phyloP scores from a whole-genome alignment of 2,888 invertebrate genomes.

The Oligia strigilis region DNA sequence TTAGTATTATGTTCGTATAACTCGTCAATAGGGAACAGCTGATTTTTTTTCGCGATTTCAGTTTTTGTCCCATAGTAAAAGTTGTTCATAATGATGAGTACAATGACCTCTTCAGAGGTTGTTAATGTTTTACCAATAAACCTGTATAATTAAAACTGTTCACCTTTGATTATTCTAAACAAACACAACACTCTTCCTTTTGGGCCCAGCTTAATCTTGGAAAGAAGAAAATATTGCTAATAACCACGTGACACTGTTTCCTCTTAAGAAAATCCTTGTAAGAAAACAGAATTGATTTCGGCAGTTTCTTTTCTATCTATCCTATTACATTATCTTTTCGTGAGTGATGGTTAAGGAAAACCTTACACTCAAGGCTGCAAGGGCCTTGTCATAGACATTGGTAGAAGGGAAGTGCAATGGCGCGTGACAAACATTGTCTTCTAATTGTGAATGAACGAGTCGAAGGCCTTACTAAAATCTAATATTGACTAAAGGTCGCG shows the following conservation, averaged over 20 bases:
- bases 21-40: too few relatives aligned
- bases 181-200: background rate
- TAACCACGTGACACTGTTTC: background rate
- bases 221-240: background rate
- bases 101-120: too few relatives aligned
- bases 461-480: conserved; percentile 38
- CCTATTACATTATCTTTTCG: conserved; percentile 33
- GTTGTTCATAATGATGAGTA: too few relatives aligned
- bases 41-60: too few relatives aligned
- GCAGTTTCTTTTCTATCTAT: conserved; percentile 12
- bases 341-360: conserved; percentile 57
- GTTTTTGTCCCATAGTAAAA: too few relatives aligned
- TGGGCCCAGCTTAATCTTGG: background rate
- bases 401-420: conserved; percentile 51
- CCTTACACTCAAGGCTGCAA: conserved; percentile 47
- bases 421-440: conserved; percentile 53
- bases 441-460: conserved; percentile 46
- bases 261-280: conserved; percentile 18
- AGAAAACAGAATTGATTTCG: conserved; percentile 21
- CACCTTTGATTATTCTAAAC: too few relatives aligned
- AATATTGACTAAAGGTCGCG: conserved; percentile 22
- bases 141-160: too few relatives aligned
- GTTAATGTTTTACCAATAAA: too few relatives aligned
- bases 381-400: conserved; percentile 64
- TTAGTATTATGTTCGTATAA: too few relatives aligned